A percentile compares a stretch with the other conserved stretches of the same genome.
Conservation (phyloP, 2,888 invertebrate species). For the Melieria omissa region DNA sequence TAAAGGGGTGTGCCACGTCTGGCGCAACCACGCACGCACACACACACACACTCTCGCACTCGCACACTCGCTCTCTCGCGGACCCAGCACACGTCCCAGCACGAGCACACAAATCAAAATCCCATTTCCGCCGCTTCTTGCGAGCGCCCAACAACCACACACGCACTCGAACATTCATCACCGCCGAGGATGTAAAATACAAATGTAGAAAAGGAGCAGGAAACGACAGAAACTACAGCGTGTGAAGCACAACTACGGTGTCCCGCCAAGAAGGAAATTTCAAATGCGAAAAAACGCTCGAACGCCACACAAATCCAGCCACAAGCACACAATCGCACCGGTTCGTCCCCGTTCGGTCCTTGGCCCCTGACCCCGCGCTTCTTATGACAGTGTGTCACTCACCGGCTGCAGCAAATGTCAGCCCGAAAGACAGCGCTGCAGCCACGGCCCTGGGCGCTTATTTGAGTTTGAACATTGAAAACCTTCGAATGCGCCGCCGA, state of each 20-base stretch:
- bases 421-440: too few relatives aligned
- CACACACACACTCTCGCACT: neutral
- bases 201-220: neutral
- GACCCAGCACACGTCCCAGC: conserved; percentile 3
- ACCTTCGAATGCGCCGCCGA: too few relatives aligned
- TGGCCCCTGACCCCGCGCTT: too few relatives aligned
- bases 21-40: neutral
- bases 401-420: too few relatives aligned
- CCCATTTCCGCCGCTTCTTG: conserved; percentile 20
- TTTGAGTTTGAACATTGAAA: too few relatives aligned
- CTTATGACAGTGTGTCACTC: too few relatives aligned
- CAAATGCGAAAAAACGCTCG: too few relatives aligned
- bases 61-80: neutral
- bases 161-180: neutral
- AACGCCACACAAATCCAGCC: too few relatives aligned
- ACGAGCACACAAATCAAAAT: conserved; percentile 19
- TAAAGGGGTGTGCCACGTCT: neutral
- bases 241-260: neutral
- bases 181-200: neutral
- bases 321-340: too few relatives aligned
- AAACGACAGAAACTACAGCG: conserved; percentile 7
- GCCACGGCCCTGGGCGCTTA: too few relatives aligned
- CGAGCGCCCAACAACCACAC: neutral
- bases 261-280: too few relatives aligned
- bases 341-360: too few relatives aligned